Evolutionary conservation across 2,888 invertebrate genomes (phyloP), one percentile per base, ranked within the genome.

Genomic region (Drosophila fungiperda): DNA sequence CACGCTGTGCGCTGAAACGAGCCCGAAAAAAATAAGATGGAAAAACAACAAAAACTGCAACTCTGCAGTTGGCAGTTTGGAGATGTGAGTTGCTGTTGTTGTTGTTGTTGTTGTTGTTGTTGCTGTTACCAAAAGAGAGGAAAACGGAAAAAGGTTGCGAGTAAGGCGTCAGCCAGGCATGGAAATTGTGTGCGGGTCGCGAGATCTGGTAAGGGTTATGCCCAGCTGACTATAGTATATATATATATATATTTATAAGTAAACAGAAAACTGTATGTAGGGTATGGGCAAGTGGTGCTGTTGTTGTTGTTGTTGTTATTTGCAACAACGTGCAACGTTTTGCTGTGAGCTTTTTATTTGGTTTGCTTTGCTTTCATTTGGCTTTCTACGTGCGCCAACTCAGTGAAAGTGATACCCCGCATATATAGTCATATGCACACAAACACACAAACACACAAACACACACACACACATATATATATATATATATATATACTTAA

Each of bases 371-470:
- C 85, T 85, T 87, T 85, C 87, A 72, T 85, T 85, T 87, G 85
- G 85, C 87, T 85, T 85, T 85, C 85, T 85, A 87, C 77, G 82
- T 80, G 85, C 85, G 85, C 87, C 70, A 79, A 72, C 76, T 60
- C 32, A 85, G 85, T 85, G 85, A 85, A 85, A 85, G 85, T 85
- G 85, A 85, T 85, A 85, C 69, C 76, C 70, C 73, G 40, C 66
- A 75, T 69, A 80, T 52, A 69, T 35, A 63, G 36, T 40, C 8
- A 58, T 26, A 64, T 40, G 32, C 23, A 55, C 26, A 65, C 20
- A 65, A 20, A 63, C 20, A 65, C 17, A 36, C 17, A 52, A 8
- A 57, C 6, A 65, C 35, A 50, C 12, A 49, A 1, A 45, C 32
- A 65, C 38, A 50, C 12, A 49, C 38, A 63, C 26, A 45, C 32